Evolutionary conservation across 2,888 invertebrate species (phyloP), one percentile per base, ranked within the genome.

Genomic region (Ormyrus thymus): DNA sequence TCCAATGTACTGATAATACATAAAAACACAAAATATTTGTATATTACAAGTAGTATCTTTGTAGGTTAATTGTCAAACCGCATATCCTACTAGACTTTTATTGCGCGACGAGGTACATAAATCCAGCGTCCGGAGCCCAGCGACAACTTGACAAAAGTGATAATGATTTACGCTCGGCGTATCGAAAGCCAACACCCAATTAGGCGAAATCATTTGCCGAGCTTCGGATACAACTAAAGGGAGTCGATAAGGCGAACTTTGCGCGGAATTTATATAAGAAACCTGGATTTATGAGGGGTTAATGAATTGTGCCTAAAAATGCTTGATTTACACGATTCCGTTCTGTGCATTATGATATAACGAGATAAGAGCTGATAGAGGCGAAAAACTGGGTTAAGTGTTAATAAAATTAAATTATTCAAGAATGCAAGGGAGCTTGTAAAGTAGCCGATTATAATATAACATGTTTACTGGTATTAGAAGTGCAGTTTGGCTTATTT

Each of bases 171-270:
- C 58, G 45, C 51, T 66, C 29, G 50, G 50, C 11, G 46, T n/a
- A 45, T 9, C 50, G 29, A 29, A 73, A 69, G n/a, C 55, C 61
- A 53, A 61, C 43, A 69, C 53, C 56, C 70, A 70, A 70, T 76
- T 76, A 76, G 70, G 64, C 58, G 58, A 76, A 70, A 64, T 64
- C 64, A 70, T 64, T 70, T 62, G n/a, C 59, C 50, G 50, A 15
- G 56, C 64, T 58, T 45, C 65, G 29, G 70, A 64, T 56, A 58
- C 64, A 11, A 10, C 13, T n/a, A 4, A 29, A 3, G 29, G 4
- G 29, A 29, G 29, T 29, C 29, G 29, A 29, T 29, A 29, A 29
- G 29, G 29, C 29, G 3, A 29, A 29, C 29, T 29, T 29, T 29
- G 29, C 29, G 0, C 4, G 29, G 29, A 29, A 29, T 29, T 29